Evolutionary conservation across 2,797 vertebrate genomes (phyloP).

Genomic region (Enteromius treurensis): DNA sequence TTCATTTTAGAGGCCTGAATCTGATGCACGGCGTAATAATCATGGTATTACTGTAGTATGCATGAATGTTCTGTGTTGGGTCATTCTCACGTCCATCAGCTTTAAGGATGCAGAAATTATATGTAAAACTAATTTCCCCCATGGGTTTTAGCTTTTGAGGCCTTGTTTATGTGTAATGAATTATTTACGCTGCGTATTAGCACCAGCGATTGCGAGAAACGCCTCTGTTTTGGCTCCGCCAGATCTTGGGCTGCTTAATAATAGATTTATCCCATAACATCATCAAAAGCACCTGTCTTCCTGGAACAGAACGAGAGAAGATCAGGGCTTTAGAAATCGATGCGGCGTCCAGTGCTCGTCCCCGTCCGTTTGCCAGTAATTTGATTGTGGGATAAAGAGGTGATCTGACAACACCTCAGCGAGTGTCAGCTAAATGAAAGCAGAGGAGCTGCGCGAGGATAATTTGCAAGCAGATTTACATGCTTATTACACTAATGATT

Average conservation of each 20-base stretch:
- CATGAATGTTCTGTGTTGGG: not conserved
- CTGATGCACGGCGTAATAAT: not conserved
- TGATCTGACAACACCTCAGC: slow-evolving; percentile 82
- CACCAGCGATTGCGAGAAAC: slow-evolving; percentile 8
- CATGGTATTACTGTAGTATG: not conserved
- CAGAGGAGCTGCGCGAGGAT: slow-evolving; percentile 81
- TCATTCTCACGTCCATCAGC: slow-evolving; percentile 5
- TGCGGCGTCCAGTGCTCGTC: slow-evolving; percentile 1
- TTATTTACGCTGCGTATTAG: slow-evolving; percentile 18
- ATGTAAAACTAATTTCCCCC: slow-evolving; percentile 6
- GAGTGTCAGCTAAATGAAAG: slow-evolving; percentile 88
- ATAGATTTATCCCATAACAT: slow-evolving; percentile 43
- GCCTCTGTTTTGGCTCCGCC: slow-evolving; percentile 8
- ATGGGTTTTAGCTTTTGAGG: slow-evolving; percentile 7
- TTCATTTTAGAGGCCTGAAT: no score
- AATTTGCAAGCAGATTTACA: slow-evolving; percentile 98
- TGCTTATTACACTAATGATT: slow-evolving; percentile 99
- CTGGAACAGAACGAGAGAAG: slow-evolving; percentile 15
- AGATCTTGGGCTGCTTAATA: slow-evolving; percentile 21
- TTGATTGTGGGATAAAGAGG: slow-evolving; percentile 87
- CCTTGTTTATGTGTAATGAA: slow-evolving; percentile 12
- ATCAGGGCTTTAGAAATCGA: slow-evolving; percentile 36
- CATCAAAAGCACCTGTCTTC: slow-evolving; percentile 39
- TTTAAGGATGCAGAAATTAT: not conserved
- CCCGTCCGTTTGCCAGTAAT: slow-evolving; percentile 74